Base-by-base conservation (phyloP, 1,140 invertebrate species). In the Euura lappo region DNA sequence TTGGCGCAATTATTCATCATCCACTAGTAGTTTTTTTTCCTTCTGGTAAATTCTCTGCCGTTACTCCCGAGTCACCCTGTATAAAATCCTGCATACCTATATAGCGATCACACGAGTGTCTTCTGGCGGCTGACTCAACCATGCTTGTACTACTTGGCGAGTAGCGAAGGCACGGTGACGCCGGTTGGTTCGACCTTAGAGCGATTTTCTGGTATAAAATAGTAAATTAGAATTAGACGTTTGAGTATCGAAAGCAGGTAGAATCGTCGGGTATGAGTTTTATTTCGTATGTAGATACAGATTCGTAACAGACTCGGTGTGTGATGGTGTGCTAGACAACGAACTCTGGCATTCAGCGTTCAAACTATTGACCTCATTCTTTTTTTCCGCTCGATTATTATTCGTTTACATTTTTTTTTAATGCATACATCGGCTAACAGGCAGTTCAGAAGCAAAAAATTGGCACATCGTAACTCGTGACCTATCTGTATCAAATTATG, bases 81-180 rank as follows among this genome's bases (percentile, higher is more conserved):
- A 28, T 28, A 28, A 28, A 28, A 28, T 28, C 28, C 28, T 28
- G 28, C 28, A 28, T 28, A 28, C 28, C 28, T 28, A 28, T 28
- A 60, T 60, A 60, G 51, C 8, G 51, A 60, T 60, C 13, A 69
- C 73, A 45, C 44, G 60, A 66, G 65, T 45, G 73, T 45, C 65
- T 71, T 47, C 11, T 44, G 69, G 69, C 69, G 69, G 28, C 69
- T 13, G 69, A 44, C 69, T 44, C 69, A 45, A 5, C n/a, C 45
- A n/a, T 45, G 64, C 8, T 79, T 68, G 71, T 81, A 80, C 74
- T 75, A 80, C 76, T 83, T 81, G 79, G 77, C 81, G 81, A 81
- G 79, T 74, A 72, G 42, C 76, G 75, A 79, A 83, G 77, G 78
- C 77, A 67, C 67, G 42, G 72, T 76, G 77, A 78, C 78, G 75